Percentiles rank a stretch among this genome's conserved stretches.
These are phyloP conservation scores for Clostera curtula DNA, from an alignment of 2,888 invertebrate species.

Conservation along the genomic window DNA sequence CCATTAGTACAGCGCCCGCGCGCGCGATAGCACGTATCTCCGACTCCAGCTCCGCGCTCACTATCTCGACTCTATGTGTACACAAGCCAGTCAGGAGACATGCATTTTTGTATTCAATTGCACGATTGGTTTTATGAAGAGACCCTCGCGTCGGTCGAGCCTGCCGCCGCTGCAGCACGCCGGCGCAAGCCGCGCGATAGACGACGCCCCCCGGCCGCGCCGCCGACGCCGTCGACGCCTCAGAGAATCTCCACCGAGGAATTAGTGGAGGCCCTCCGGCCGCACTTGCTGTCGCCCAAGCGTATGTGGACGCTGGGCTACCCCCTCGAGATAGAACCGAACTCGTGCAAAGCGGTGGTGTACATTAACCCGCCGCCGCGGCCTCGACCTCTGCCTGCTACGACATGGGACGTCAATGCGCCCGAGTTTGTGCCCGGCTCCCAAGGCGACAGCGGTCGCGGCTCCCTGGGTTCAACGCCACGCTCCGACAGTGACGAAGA, in stretches of 20 bases:
- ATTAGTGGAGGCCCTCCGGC: conserved; percentile 73
- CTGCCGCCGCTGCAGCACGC: conserved; percentile 58
- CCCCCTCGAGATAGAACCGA: conserved; percentile 78
- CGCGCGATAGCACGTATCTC: conserved; percentile 68
- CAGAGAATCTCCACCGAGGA: conserved; percentile 73
- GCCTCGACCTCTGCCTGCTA: conserved; percentile 46
- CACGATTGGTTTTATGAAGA: conserved; percentile 70
- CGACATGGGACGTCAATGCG: conserved; percentile 78
- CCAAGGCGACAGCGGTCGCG: conserved; percentile 71
- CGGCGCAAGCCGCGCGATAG: conserved; percentile 54
- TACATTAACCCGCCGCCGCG: conserved; percentile 74
- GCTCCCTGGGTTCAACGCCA: conserved; percentile 71
- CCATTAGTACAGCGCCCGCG: conserved; percentile 70
- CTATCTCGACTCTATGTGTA: conserved; percentile 71
- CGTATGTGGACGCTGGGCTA: conserved; percentile 81
- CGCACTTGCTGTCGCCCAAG: conserved; percentile 77
- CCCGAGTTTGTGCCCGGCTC: conserved; percentile 79
- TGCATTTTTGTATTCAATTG: conserved; percentile 66
- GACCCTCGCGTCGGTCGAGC: conserved; percentile 58
- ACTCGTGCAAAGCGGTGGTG: conserved; percentile 77
- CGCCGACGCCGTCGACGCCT: conserved; percentile 63
- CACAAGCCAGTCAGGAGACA: conserved; percentile 57
- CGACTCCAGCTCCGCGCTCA: conserved; percentile 54
- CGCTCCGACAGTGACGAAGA: conserved; percentile 74
- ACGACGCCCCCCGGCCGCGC: conserved; percentile 60